Evolutionary conservation across 2,113 vertebrate species (phyloP).

Genomic region (Rhodinocichla rosea): DNA sequence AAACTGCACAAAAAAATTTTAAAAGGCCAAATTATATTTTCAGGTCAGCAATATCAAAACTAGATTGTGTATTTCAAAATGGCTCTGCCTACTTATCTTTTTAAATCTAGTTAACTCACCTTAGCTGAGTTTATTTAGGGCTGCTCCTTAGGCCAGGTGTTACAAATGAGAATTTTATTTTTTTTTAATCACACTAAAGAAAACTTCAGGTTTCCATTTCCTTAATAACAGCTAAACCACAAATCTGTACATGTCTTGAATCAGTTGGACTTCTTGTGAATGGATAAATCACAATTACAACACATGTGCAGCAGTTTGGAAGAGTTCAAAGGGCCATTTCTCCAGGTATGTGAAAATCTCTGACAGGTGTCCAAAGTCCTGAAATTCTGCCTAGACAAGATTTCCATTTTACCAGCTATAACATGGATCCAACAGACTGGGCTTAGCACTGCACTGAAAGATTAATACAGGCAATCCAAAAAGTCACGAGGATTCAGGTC

Average conservation of each 20-base stretch:
- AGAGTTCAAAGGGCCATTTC: background rate
- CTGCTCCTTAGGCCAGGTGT: background rate
- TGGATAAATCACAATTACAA: background rate
- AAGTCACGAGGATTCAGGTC: background rate
- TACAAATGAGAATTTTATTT: background rate
- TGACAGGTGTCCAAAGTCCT: background rate
- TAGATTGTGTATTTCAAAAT: background rate
- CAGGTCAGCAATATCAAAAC: background rate
- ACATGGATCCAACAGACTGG: background rate
- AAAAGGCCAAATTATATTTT: background rate
- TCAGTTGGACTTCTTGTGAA: background rate
- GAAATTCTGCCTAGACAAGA: background rate
- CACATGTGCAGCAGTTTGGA: rapidly evolving
- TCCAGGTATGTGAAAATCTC: background rate
- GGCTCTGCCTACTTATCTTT: background rate
- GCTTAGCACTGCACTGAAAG: background rate
- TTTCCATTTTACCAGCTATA: background rate
- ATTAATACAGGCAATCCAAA: conserved; percentile 11
- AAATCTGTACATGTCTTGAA: background rate
- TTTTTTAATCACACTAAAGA: background rate
- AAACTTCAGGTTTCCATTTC: background rate
- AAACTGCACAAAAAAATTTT: background rate
- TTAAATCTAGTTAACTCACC: background rate
- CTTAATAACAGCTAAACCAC: background rate
- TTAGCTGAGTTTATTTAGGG: background rate